Conservation (phyloP, 2,113 vertebrate genomes). For the Tylochromis polylepis region DNA sequence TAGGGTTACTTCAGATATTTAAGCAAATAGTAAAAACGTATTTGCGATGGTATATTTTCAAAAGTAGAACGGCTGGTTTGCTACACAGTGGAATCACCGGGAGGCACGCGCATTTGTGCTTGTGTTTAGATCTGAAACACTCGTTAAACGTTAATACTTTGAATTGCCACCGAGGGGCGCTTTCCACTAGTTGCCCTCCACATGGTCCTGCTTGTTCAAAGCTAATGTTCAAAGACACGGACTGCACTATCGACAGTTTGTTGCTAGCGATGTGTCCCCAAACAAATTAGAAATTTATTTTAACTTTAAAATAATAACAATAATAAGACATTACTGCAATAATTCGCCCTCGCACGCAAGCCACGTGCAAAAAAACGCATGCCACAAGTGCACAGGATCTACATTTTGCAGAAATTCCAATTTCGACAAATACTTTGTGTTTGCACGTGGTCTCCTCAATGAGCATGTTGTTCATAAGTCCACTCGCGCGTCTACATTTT, state of each 20-base stretch:
- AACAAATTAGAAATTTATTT: not conserved
- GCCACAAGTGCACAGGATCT: not conserved
- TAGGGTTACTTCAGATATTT: not conserved
- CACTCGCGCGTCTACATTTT: not conserved
- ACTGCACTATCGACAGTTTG: not conserved
- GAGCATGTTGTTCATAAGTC: not conserved
- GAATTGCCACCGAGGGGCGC: slow-evolving; percentile 24
- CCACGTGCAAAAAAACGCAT: not conserved
- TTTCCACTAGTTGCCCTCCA: not conserved
- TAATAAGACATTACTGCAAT: not conserved
- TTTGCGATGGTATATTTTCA: not conserved
- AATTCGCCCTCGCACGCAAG: not conserved
- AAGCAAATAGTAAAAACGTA: not conserved
- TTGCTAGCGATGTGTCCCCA: not conserved
- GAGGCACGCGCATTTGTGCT: not conserved
- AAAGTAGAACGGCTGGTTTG: not conserved
- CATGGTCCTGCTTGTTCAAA: not conserved
- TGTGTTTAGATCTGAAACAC: not conserved
- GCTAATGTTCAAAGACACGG: not conserved
- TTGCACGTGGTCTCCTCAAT: not conserved
- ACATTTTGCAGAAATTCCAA: not conserved
- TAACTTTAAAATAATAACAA: not conserved
- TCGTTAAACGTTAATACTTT: not conserved
- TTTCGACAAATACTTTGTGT: not conserved
- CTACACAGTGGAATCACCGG: not conserved